Conservation (phyloP, 2,113 vertebrate genomes). For the Cygnus buccinator region DNA sequence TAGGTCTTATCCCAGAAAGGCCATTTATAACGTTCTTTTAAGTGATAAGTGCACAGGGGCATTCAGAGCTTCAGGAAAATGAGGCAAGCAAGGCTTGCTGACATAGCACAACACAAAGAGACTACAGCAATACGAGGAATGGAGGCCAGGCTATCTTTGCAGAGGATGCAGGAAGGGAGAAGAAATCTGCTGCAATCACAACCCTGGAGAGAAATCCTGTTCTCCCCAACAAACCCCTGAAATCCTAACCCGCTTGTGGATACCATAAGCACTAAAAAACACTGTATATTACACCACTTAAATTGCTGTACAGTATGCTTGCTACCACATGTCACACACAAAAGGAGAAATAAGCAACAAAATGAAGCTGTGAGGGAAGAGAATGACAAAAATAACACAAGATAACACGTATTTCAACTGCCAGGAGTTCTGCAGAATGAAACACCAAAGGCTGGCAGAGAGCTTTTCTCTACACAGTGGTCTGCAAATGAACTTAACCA, state of each 20-base stretch:
- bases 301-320: fast-evolving
- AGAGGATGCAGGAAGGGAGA: not conserved
- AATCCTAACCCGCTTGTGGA: not conserved
- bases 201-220: not conserved
- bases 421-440: not conserved
- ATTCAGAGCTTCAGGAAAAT: not conserved
- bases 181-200: not conserved
- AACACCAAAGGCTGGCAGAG: not conserved
- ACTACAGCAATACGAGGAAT: not conserved
- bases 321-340: not conserved
- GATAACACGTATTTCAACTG: not conserved
- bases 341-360: not conserved
- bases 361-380: not conserved
- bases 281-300: no score
- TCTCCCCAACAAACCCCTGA: not conserved
- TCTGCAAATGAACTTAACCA: no score
- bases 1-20: not conserved
- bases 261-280: not conserved
- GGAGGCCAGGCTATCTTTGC: not conserved
- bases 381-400: not conserved
- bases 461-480: fast-evolving
- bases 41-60: not conserved
- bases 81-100: not conserved
- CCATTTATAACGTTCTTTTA: not conserved
- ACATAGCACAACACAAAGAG: fast-evolving